Evolutionary conservation across 2,797 vertebrate species (phyloP), one percentile per base, ranked within the genome.

Genomic region (Sebastes vulpes): DNA sequence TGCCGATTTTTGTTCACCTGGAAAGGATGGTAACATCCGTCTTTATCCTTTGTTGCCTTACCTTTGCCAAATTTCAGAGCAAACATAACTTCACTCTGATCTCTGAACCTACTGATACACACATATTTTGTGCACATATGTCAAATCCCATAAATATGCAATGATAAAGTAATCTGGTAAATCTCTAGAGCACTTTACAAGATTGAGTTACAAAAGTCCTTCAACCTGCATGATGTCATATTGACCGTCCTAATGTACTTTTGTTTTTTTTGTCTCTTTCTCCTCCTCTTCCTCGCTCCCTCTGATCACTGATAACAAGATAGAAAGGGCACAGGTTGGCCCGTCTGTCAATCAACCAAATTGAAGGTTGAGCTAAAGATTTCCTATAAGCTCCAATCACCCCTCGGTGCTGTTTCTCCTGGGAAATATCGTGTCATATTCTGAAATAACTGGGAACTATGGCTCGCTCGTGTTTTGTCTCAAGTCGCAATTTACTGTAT

Each of bases 221-320:
- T 88, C 71, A 81, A 64, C 79, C 84, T 74, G 67, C 64, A 82
- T 92, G 89, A 89, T 88, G 84, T 92, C 84, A 92, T 84, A 71
- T 48, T 78, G 81, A 77, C 81, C 75, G 9, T 61, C 72, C 65
- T 83, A 75, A 81, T 76, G 63, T 78, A 69, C 68, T 76, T 88
- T 84, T 77, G 42, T 25, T 38, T 86, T 77, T 75, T 86, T 79
- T 90, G 83, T 91, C 64, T 89, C 79, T 61, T 64, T 72, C 71
- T 69, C 81, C 70, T 75, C 60, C 63, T 61, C 61, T 67, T 72
- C 54, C 58, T 57, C 14, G 21, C 72, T 77, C 63, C 75, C 57
- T 58, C 83, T 61, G 78, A 88, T 92, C 64, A 71, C 71, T 5
- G 58, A 70, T 91, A 94, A 95, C 86, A 74, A 91, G 94, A 94